These are phyloP conservation scores for Callospermophilus lateralis DNA, from an alignment of 2,113 vertebrate species.

Conservation along the genomic window DNA sequence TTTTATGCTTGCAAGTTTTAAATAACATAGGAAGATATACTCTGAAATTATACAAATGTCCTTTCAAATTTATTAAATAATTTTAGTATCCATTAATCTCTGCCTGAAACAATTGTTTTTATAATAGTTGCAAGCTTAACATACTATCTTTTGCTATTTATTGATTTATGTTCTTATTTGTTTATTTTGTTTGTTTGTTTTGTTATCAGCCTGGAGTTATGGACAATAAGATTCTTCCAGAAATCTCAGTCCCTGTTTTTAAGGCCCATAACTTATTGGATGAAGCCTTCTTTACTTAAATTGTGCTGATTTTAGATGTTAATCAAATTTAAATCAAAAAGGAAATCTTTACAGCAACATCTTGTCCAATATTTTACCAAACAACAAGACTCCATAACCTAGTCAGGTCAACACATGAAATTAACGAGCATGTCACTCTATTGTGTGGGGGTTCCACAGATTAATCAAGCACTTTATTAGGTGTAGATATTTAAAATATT, in stretches of 20 bases:
- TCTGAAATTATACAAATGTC: neutral
- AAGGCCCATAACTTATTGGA: neutral
- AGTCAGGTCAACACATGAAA: neutral
- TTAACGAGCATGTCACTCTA: neutral
- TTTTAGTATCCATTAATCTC: neutral
- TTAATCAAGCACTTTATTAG: neutral
- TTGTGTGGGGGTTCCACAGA: neutral
- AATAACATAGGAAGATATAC: neutral
- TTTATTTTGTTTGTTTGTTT: neutral
- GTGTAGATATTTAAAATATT: neutral
- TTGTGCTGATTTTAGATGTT: neutral
- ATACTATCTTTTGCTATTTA: neutral
- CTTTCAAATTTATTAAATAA: neutral
- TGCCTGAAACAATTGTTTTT: neutral
- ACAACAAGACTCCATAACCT: neutral
- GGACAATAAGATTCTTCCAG: neutral
- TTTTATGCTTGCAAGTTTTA: neutral
- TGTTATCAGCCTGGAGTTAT: neutral
- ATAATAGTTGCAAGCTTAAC: neutral
- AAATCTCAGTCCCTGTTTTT: too few species aligned
- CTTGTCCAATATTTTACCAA: neutral
- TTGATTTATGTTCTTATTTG: neutral
- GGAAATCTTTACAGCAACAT: neutral
- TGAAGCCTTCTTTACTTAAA: neutral
- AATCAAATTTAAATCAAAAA: neutral